A percentile compares a stretch with the other conserved stretches of the same genome.
Conservation (phyloP, 2,888 invertebrate genomes). For the Agriotes lineatus region DNA sequence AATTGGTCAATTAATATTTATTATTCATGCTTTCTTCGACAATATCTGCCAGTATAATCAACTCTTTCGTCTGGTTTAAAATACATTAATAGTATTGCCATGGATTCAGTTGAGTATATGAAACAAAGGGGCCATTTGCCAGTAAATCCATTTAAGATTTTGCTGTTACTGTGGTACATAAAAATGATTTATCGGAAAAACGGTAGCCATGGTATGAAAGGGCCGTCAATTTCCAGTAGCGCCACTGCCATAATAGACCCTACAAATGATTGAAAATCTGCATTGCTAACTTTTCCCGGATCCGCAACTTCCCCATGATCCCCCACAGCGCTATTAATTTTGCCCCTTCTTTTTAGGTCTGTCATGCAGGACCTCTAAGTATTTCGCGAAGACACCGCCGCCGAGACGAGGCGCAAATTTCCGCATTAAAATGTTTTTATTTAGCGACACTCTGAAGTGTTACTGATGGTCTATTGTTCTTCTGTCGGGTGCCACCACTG, state of each 20-base stretch:
- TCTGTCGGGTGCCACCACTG: slow-evolving; percentile 43
- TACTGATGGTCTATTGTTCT: slow-evolving; percentile 44
- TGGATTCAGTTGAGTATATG: too few species aligned
- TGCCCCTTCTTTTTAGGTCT: slow-evolving; percentile 23
- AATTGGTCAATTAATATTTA: too few species aligned
- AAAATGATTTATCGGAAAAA: too few species aligned
- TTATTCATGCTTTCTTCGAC: too few species aligned
- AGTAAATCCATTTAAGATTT: too few species aligned
- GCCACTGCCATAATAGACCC: background rate
- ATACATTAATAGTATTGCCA: too few species aligned
- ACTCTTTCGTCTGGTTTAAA: too few species aligned
- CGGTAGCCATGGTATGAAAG: background rate
- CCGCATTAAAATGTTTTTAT: slow-evolving; percentile 38
- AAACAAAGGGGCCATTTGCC: too few species aligned
- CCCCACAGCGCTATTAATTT: slow-evolving; percentile 34
- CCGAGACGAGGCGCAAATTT: slow-evolving; percentile 32
- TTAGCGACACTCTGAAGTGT: slow-evolving; percentile 37
- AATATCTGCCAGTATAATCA: too few species aligned
- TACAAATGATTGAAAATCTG: slow-evolving; percentile 37
- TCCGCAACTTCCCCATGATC: slow-evolving; percentile 17
- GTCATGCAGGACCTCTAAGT: slow-evolving; percentile 16
- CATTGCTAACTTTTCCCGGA: slow-evolving; percentile 36
- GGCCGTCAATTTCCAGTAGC: background rate
- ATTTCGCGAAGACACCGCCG: background rate
- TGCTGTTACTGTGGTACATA: too few species aligned